These are phyloP conservation scores for Coracias cyanogaster DNA, from an alignment of 2,797 vertebrate genomes.

Conservation along the genomic window DNA sequence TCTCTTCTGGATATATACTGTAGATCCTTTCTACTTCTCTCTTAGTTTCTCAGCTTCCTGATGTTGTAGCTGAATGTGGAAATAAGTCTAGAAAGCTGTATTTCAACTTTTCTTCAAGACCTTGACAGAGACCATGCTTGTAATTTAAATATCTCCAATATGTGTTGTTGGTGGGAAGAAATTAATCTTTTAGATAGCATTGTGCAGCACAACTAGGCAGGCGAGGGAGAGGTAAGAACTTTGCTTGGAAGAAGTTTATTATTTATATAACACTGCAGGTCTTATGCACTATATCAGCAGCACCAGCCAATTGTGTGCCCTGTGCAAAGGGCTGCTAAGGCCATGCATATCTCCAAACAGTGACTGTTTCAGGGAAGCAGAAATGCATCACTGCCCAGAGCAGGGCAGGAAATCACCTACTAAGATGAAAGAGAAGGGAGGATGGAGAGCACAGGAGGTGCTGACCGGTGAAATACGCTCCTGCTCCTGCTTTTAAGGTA, in stretches of 20 bases:
- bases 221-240: not conserved
- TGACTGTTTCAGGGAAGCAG: accelerated
- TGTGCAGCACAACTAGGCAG: not conserved
- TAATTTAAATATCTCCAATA: not conserved
- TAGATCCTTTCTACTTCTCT: not conserved
- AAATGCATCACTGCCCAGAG: not conserved
- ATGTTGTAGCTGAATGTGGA: not conserved
- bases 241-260: not conserved
- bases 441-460: not conserved
- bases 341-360: accelerated
- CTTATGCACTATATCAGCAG: not conserved
- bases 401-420: not conserved
- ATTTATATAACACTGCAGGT: not conserved
- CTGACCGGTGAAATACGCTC: not conserved
- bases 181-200: not conserved
- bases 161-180: not conserved
- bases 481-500: not conserved
- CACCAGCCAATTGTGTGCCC: not conserved
- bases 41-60: not conserved
- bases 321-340: not conserved
- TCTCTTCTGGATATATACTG: not conserved
- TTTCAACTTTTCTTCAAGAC: not conserved
- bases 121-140: not conserved
- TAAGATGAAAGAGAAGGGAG: not conserved
- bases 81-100: not conserved